Evolutionary conservation across 2,113 vertebrate genomes (phyloP), one percentile per base, ranked within the genome.

Genomic region (Nannobrachium achirus): DNA sequence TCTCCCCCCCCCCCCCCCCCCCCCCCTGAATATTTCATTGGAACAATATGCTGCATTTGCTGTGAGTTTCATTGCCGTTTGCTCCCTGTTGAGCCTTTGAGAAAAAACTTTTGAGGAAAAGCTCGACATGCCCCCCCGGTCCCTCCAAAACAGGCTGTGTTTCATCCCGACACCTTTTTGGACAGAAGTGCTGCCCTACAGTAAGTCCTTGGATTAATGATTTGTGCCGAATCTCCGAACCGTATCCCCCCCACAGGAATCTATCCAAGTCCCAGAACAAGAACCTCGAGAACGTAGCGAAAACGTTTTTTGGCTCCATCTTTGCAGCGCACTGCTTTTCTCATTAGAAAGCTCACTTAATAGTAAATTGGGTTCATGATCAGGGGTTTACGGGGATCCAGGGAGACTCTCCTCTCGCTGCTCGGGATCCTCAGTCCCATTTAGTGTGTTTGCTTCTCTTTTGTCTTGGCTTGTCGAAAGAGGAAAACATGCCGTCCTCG

Each of bases 11-110:
- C n/a, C n/a, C n/a, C n/a, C n/a, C n/a, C n/a, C n/a, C n/a, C n/a
- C n/a, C n/a, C n/a, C 58, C 20, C 63, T 85, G 61, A 81, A 86
- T 84, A 77, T 86, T 84, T 82, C 62, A 79, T 80, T 38, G 80
- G 62, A 56, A 71, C 60, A 79, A 79, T 74, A 71, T 75, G 51
- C 20, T 33, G 25, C 25, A 1, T 25, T 25, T 25, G 2, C 25
- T 25, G n/a, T n/a, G 25, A 33, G 18, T 70, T 85, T 73, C 56
- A n/a, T n/a, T n/a, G n/a, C n/a, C n/a, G n/a, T 80, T 15, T 76
- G 15, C 45, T 53, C 64, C 52, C 8, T n/a, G 15, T 19, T 2
- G 53, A 33, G 25, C 25, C 6, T 33, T 33, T 33, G 25, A 33
- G 25, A 33, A 33, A 33, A 4, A 33, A 33, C n/a, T n/a, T n/a